Percentiles rank a stretch among this genome's conserved stretches.
phyloP scores from a whole-genome alignment of 2,113 vertebrate genomes.

The Microtus oregoni region DNA sequence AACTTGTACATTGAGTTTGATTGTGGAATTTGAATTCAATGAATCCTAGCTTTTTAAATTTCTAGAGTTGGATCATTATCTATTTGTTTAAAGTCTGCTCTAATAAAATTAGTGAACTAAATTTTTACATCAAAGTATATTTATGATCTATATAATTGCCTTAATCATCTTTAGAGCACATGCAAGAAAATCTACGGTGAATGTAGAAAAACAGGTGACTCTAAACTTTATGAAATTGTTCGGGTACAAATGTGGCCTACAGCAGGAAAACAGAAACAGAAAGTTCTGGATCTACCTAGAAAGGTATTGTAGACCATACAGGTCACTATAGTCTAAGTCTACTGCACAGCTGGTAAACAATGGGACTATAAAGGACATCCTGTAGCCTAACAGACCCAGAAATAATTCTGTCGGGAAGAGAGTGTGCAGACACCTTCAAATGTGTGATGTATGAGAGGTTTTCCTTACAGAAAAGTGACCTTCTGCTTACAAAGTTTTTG shows the following conservation, averaged over 20 bases:
- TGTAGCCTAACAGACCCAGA: background rate
- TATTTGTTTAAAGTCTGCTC: background rate
- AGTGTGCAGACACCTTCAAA: background rate
- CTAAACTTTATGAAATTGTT: background rate
- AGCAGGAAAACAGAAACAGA: background rate
- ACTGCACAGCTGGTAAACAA: background rate
- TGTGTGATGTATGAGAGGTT: background rate
- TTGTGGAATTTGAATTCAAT: background rate
- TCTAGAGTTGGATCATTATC: background rate
- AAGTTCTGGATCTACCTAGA: background rate
- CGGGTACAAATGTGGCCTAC: background rate
- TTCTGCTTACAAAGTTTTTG: background rate
- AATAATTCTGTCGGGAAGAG: background rate
- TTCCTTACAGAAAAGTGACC: background rate
- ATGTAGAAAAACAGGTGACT: background rate
- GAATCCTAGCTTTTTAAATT: background rate
- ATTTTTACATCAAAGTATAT: background rate
- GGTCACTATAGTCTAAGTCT: background rate
- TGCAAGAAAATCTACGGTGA: background rate
- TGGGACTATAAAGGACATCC: background rate
- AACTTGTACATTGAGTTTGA: slow-evolving; percentile 23
- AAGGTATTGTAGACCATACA: background rate
- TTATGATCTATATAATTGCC: background rate
- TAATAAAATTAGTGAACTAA: background rate
- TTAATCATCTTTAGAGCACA: background rate